Percentiles rank a stretch among this genome's conserved stretches.
Evolutionary conservation across 2,797 vertebrate species (phyloP).

Genomic region (Onychomys leucogaster): DNA sequence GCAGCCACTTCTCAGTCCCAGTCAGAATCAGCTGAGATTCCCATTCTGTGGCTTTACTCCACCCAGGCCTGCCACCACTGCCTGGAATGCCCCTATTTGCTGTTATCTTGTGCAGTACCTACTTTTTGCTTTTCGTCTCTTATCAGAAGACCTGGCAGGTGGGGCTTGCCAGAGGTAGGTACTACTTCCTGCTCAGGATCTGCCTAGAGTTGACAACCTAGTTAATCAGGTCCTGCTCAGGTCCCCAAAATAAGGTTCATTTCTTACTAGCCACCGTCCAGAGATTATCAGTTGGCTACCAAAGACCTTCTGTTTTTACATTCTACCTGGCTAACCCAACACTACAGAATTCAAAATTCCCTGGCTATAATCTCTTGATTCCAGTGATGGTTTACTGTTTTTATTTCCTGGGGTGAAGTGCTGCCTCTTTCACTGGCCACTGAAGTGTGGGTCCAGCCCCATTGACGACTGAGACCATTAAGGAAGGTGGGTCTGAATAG

Average conservation of each 20-base stretch:
- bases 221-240: neutral
- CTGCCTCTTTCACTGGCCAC: neutral
- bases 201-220: neutral
- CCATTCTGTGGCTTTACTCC: neutral
- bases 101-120: neutral
- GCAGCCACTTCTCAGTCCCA: neutral
- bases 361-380: neutral
- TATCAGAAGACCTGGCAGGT: neutral
- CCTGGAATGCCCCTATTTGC: neutral
- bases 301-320: neutral
- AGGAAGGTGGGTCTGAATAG: neutral
- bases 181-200: neutral
- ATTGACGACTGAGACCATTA: neutral
- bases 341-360: conserved; percentile 9
- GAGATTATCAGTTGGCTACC: neutral
- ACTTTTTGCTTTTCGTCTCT: neutral
- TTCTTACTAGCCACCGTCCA: neutral
- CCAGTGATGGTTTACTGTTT: neutral
- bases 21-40: neutral
- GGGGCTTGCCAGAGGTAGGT: neutral
- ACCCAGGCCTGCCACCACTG: neutral
- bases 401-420: conserved; percentile 5
- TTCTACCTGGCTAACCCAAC: neutral
- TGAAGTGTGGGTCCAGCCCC: neutral
- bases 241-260: neutral